A percentile compares a stretch with the other conserved stretches of the same genome.
These are phyloP conservation scores for Eleginops maclovinus DNA, from an alignment of 2,113 vertebrate species.

Conservation along the genomic window DNA sequence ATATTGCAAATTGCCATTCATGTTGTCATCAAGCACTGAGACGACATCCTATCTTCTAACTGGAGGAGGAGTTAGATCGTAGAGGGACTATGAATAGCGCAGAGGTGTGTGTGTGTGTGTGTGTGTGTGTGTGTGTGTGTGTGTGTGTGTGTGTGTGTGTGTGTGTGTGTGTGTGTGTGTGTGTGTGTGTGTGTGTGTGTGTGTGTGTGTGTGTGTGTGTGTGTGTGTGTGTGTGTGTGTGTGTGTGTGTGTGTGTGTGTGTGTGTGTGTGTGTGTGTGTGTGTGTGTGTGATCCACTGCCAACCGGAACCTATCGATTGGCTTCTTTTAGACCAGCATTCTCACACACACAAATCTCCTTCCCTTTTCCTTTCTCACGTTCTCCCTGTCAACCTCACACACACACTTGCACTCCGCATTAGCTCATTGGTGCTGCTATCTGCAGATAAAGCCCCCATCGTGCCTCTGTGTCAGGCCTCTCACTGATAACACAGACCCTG, in stretches of 20 bases:
- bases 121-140: too few relatives aligned
- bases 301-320: constrained; percentile 48
- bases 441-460: constrained; percentile 61
- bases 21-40: neutral
- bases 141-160: too few relatives aligned
- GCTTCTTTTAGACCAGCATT: constrained; percentile 8
- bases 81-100: constrained; percentile 25
- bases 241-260: too few relatives aligned
- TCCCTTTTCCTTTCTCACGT: neutral
- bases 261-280: too few relatives aligned
- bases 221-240: too few relatives aligned
- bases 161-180: too few relatives aligned
- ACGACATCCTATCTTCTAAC: neutral
- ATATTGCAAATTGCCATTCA: neutral
- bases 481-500: constrained; percentile 50
- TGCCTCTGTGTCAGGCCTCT: constrained; percentile 27
- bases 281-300: too few relatives aligned
- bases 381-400: neutral
- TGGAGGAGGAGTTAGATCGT: constrained; percentile 12
- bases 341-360: constrained; percentile 15
- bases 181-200: too few relatives aligned
- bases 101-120: too few relatives aligned
- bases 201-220: too few relatives aligned
- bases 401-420: constrained; percentile 18
- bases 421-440: constrained; percentile 29